Conservation (phyloP, 2,888 invertebrate genomes). For the Acleris sparsana region DNA sequence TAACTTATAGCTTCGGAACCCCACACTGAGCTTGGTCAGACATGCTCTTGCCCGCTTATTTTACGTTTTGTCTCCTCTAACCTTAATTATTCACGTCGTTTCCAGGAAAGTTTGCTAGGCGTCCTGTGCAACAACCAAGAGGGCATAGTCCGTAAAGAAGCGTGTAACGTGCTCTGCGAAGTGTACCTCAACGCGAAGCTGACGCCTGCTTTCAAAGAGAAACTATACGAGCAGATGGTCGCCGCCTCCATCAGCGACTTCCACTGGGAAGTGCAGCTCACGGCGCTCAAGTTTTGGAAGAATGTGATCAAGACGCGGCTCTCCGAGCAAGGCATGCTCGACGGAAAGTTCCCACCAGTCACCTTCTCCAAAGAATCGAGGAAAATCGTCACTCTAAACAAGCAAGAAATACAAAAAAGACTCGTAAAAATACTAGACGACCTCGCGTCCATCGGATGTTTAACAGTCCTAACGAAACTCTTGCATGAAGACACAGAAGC, state of each 20-base stretch:
- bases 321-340: slow-evolving; percentile 92
- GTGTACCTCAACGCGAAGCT: slow-evolving; percentile 87
- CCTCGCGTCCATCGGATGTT: slow-evolving; percentile 86
- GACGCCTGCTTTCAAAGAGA: slow-evolving; percentile 75
- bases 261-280: slow-evolving; percentile 92
- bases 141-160: slow-evolving; percentile 90
- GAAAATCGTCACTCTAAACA: slow-evolving; percentile 89
- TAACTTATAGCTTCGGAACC: too few species aligned
- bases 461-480: slow-evolving; percentile 87
- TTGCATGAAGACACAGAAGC: slow-evolving; percentile 88
- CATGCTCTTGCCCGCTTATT: too few species aligned
- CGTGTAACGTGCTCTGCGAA: slow-evolving; percentile 85
- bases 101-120: slow-evolving; percentile 80
- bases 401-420: slow-evolving; percentile 85
- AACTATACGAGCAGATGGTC: slow-evolving; percentile 86
- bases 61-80: not conserved
- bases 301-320: slow-evolving; percentile 86
- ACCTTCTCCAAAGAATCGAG: slow-evolving; percentile 91
- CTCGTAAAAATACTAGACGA: slow-evolving; percentile 87
- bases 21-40: too few species aligned
- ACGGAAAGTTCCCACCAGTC: slow-evolving; percentile 89
- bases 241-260: slow-evolving; percentile 87
- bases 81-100: slow-evolving; percentile 23
- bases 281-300: slow-evolving; percentile 89
- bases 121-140: slow-evolving; percentile 87